Base-by-base conservation (phyloP, 2,888 invertebrate genomes). In the Cremastinae sp. region DNA sequence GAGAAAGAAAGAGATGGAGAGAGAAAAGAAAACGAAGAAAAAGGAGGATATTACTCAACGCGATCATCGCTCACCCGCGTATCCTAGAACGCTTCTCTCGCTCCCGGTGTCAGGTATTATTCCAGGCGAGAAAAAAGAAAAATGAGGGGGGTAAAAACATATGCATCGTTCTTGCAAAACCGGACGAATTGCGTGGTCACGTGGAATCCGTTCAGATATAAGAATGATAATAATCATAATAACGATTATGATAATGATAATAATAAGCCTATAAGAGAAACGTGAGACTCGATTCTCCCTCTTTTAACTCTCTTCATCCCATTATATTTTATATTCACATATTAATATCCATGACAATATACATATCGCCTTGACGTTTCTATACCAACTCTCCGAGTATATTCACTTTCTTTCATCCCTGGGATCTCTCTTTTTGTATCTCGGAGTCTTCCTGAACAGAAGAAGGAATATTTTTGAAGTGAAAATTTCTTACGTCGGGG, bases 151-250 rank as follows among this genome's bases (percentile, higher is more conserved):
- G n/a, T n/a, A 68, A 34, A 62, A 58, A 68, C 54, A 41, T 9
- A 12, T 16, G 69, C 56, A 58, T 76, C 68, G 58, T 72, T 22
- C 47, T 28, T 28, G 28, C 28, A 28, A 28, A 76, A 76, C 76
- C 76, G 76, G 76, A 76, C 76, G 76, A 76, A 76, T 76, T 76
- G 76, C 72, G 72, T 72, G 68, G 75, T 75, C 75, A 72, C 72
- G 72, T 68, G 68, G 58, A 68, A 68, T 68, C 62, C 58, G 43
- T 68, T 56, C 14, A 18, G 49, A 8, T 72, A 56, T 49, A 66
- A 28, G 2, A 5, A 28, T 28, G 5, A 28, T 5, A 28, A 28
- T 5, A 28, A 28, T 28, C 2, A 5, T 28, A 28, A 28, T 28
- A 3, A 2, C 28, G 2, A 28, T 28, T 2, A 2, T 28, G 28